Conservation (phyloP, 2,888 invertebrate genomes). For the Anticlea derivata region DNA sequence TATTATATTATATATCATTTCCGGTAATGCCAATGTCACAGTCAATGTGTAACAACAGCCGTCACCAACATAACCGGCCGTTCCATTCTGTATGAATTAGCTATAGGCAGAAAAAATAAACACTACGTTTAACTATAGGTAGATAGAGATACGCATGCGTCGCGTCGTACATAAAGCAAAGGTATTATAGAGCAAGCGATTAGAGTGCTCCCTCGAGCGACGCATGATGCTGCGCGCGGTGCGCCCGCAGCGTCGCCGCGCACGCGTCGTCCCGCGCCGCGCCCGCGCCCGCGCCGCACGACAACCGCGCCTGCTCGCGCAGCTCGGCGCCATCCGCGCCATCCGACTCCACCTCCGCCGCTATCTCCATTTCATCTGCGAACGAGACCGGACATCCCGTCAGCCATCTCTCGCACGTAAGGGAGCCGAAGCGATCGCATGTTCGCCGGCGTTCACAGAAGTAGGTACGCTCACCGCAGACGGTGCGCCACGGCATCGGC, state of each 20-base stretch:
- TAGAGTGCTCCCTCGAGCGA: background rate
- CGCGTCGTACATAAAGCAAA: too few relatives aligned
- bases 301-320: background rate
- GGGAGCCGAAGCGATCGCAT: background rate
- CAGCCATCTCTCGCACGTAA: background rate
- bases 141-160: too few relatives aligned
- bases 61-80: too few relatives aligned
- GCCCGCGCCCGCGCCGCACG: background rate
- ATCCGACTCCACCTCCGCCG: constrained; percentile 16
- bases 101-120: too few relatives aligned
- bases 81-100: too few relatives aligned
- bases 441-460: background rate
- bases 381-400: background rate
- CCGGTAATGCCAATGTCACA: too few relatives aligned
- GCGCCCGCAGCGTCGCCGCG: background rate
- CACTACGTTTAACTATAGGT: too few relatives aligned
- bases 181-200: too few relatives aligned
- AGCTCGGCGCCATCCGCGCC: constrained; percentile 5
- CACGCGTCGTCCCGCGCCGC: background rate
- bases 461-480: constrained; percentile 6
- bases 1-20: too few relatives aligned
- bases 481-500: constrained; percentile 7
- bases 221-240: background rate
- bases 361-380: constrained; percentile 21
- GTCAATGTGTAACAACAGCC: too few relatives aligned